Percentiles rank a stretch among this genome's conserved stretches.
Evolutionary conservation across 1,140 invertebrate species (phyloP).

Genomic region (Triops longicaudatus): DNA sequence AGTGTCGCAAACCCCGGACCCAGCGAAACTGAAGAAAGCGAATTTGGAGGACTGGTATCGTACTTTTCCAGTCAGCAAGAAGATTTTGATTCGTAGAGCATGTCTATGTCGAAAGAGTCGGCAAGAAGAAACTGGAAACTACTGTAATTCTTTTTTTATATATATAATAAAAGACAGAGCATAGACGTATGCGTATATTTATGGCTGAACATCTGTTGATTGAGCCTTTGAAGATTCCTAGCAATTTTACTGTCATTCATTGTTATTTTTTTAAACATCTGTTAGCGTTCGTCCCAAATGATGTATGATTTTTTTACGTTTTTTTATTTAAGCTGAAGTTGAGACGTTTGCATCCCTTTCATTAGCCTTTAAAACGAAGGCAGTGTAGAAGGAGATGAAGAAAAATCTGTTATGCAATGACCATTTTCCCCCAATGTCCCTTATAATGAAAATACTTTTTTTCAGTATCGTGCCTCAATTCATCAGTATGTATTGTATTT

Average conservation of each 20-base stretch:
- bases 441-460: neutral
- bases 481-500: constrained; percentile 7
- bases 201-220: neutral
- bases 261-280: neutral
- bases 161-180: neutral
- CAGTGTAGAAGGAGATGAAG: neutral
- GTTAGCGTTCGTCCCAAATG: neutral
- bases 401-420: neutral
- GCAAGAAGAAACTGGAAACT: neutral
- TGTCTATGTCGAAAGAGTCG: neutral
- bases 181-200: neutral
- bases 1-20: neutral
- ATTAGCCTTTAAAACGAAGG: neutral
- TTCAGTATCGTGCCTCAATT: neutral
- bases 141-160: neutral
- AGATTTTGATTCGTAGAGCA: constrained; percentile 49
- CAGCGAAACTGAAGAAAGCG: constrained; percentile 45
- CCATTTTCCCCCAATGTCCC: neutral
- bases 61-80: constrained; percentile 80
- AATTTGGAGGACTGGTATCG: constrained; percentile 75
- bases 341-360: neutral
- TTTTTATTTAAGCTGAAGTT: neutral
- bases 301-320: neutral
- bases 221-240: neutral
- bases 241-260: constrained; percentile 5